Base-by-base conservation (phyloP, 1,140 invertebrate genomes). In the Bombus consobrinus region DNA sequence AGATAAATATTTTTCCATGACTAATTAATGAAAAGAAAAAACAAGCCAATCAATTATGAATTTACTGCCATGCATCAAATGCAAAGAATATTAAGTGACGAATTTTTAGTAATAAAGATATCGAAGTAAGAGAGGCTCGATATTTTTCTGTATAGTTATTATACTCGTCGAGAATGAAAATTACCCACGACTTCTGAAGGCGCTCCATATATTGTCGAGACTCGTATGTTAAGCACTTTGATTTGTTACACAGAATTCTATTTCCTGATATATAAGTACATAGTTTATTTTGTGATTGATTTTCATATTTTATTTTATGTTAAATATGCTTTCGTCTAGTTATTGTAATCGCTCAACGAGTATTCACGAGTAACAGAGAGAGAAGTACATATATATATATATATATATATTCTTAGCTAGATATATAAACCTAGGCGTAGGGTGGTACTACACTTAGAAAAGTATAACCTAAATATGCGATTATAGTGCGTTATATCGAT, bases 401-500 rank as follows among this genome's bases (percentile, higher is more conserved):
- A 34, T 92, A 91, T 79, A 88, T 84, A 88, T 88, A 72, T 69
- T 22, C 47, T 53, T 53, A 53, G 47, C 2, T 53, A 53, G 47
- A 53, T 53, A 53, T 53, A 53, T 8, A 53, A 8, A 77, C 71
- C 28, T 88, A 91, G 76, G 69, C 78, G 87, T 91, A 88, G 72
- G 76, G 37, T 68, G 82, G 77, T 92, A 89, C 28, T 62, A 62
- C 91, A 90, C n/a, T 39, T 75, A 66, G 85, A 90, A 92, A 71
- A 72, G 28, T 75, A 75, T 34, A 74, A 74, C 25, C 34, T 91
- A 89, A 88, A 90, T 94, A 93, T 94, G 90, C 86, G 91, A 93
- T 92, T 93, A 93, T 94, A 94, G 92, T 94, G 92, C 92, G 83
- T 86, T 88, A 91, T 90, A 87, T 79, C 59, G 59, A 93, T 86